A percentile compares a stretch with the other conserved stretches of the same genome.
These are phyloP conservation scores for Thalassarche chlororhynchos DNA, from an alignment of 2,113 vertebrate species.

Conservation along the genomic window DNA sequence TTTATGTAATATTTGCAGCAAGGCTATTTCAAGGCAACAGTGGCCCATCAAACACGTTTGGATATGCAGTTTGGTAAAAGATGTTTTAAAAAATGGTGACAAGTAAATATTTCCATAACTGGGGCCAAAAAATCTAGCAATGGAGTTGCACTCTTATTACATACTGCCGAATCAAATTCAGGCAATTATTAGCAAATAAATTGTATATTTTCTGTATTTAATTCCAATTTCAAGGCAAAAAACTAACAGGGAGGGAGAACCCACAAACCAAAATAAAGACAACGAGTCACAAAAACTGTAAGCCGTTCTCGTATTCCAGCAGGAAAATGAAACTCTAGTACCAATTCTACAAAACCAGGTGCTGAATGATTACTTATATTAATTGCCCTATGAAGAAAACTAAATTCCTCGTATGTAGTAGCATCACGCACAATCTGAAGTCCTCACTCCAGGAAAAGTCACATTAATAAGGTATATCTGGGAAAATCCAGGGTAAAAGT, in stretches of 20 bases:
- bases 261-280: neutral
- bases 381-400: neutral
- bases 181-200: neutral
- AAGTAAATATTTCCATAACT: neutral
- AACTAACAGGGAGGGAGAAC: neutral
- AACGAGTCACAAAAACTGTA: neutral
- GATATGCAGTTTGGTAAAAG: neutral
- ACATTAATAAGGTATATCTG: neutral
- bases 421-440: neutral
- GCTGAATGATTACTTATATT: neutral
- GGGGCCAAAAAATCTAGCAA: neutral
- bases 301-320: neutral
- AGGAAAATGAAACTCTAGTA: neutral
- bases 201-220: accelerated
- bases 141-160: neutral
- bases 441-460: neutral
- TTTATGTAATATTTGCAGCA: neutral
- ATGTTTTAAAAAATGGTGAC: neutral
- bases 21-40: neutral
- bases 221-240: neutral
- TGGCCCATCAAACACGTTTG: neutral
- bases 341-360: neutral
- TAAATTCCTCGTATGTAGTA: accelerated
- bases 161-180: neutral
- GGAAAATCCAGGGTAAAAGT: neutral